Evolutionary conservation across 2,113 vertebrate genomes (phyloP).

Genomic region (Halcyon senegalensis): DNA sequence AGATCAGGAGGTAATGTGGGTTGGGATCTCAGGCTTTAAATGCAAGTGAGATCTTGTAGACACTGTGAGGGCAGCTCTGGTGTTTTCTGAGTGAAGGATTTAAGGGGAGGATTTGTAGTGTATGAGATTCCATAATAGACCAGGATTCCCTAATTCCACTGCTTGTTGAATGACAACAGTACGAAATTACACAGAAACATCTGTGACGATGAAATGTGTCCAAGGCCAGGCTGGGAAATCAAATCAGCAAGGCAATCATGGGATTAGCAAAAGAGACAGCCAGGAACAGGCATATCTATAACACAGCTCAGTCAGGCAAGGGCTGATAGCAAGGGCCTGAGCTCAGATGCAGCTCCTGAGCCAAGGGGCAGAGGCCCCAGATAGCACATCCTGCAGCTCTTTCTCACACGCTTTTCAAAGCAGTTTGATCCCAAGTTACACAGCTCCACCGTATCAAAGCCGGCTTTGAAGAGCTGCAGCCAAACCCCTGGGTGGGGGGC

Average conservation of each 20-base stretch:
- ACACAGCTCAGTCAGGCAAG: background rate
- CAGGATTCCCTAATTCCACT: background rate
- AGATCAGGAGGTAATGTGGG: background rate
- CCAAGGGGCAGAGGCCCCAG: background rate
- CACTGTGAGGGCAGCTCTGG: background rate
- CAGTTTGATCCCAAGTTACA: background rate
- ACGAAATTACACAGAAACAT: background rate
- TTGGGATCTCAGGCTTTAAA: background rate
- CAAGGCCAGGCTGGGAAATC: background rate
- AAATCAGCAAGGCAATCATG: background rate
- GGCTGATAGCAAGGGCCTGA: background rate
- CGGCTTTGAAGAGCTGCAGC: background rate
- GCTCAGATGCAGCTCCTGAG: background rate
- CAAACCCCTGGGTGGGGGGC: background rate
- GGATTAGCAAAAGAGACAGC: background rate
- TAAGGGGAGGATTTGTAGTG: background rate
- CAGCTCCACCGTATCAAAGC: background rate
- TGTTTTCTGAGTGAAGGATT: background rate
- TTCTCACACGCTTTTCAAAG: background rate
- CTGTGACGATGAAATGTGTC: background rate
- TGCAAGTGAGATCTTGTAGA: background rate
- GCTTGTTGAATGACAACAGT: background rate
- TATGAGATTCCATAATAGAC: background rate
- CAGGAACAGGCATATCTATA: background rate
- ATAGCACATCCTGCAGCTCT: background rate